Percentiles rank a stretch among this genome's conserved stretches.
Conservation (phyloP, 2,888 invertebrate species). For the Apodemia mormo region DNA sequence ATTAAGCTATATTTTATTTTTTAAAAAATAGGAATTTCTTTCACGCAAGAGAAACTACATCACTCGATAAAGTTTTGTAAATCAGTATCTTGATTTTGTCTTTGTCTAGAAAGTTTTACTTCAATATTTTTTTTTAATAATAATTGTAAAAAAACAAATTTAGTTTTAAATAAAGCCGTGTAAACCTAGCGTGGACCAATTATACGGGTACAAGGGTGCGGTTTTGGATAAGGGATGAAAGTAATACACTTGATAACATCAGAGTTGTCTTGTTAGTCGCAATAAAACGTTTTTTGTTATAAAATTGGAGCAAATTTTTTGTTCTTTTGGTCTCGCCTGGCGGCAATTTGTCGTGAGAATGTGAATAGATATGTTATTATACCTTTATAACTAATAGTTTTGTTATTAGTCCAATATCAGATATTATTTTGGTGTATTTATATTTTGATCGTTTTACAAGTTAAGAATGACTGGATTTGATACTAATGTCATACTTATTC, state of each 20-base stretch:
- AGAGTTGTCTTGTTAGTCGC: conserved; percentile 68
- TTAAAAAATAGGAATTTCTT: no score
- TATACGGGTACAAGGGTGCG: conserved; percentile 57
- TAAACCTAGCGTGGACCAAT: conserved; percentile 58
- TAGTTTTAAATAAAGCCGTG: conserved; percentile 42
- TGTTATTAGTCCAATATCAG: neutral
- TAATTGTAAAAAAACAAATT: neutral
- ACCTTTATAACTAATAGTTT: conserved; percentile 19
- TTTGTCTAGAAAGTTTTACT: no score
- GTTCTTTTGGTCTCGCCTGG: conserved; percentile 59
- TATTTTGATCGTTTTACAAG: no score
- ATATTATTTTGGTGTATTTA: neutral
- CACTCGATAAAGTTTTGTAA: no score
- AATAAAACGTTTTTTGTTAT: conserved; percentile 70
- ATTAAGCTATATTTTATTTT: no score
- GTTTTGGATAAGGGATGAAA: conserved; percentile 73
- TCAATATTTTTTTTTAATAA: no score
- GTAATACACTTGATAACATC: conserved; percentile 76
- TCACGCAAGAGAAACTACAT: no score
- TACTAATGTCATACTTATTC: no score
- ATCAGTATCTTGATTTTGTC: no score
- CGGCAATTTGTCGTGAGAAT: conserved; percentile 67
- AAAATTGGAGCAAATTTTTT: conserved; percentile 75
- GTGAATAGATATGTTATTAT: conserved; percentile 45
- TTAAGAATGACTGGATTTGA: no score